These are phyloP conservation scores for Cryptus armator DNA, from an alignment of 2,888 invertebrate species.

Conservation along the genomic window DNA sequence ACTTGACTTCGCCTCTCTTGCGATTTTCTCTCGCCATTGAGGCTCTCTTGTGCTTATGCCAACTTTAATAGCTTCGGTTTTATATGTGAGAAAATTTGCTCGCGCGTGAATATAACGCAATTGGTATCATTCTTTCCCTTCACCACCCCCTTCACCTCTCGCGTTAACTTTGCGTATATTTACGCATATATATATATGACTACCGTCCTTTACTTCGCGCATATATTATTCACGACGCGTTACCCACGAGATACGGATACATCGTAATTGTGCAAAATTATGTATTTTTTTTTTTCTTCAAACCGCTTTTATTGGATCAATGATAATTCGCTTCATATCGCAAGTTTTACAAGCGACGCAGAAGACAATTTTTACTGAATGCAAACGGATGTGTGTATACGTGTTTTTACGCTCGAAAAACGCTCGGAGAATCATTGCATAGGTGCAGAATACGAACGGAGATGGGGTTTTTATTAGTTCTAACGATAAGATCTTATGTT, in stretches of 20 bases:
- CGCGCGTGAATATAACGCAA: constrained; percentile 44
- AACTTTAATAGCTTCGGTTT: constrained; percentile 7
- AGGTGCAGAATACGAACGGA: background rate
- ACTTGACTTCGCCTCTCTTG: background rate
- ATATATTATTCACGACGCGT: constrained; percentile 21
- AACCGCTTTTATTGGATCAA: constrained; percentile 38
- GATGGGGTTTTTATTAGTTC: background rate
- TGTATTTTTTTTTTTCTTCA: background rate
- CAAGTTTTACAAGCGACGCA: constrained; percentile 42
- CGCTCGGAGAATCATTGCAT: constrained; percentile 15
- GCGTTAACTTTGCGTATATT: background rate
- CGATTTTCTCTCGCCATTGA: constrained; percentile 16
- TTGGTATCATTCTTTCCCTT: background rate
- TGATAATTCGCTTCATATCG: constrained; percentile 51
- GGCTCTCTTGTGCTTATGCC: background rate
- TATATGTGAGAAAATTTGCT: constrained; percentile 30
- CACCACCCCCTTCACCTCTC: background rate
- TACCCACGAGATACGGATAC: constrained; percentile 14
- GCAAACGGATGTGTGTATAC: background rate
- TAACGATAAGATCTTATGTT: background rate
- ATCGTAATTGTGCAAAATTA: constrained; percentile 20
- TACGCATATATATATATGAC: too few species aligned
- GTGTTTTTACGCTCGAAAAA: background rate
- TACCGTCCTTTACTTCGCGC: constrained; percentile 3
- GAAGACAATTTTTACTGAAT: background rate